Evolutionary conservation across 2,888 invertebrate genomes (phyloP).

Genomic region (Acanthosepion esculentum): DNA sequence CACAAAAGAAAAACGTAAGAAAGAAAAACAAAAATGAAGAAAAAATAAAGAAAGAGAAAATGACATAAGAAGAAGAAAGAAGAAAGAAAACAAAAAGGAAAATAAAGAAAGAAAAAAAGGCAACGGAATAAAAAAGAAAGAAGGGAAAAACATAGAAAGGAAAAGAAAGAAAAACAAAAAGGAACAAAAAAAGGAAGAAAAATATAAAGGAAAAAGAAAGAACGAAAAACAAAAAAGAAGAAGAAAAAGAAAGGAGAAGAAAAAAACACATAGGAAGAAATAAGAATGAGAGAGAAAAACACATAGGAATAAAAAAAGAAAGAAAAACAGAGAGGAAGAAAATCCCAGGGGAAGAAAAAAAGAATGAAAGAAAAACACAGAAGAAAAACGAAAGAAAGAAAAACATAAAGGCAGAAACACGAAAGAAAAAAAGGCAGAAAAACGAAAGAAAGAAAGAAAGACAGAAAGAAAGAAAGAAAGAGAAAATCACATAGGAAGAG

Average conservation of each 20-base stretch:
- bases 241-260: not conserved
- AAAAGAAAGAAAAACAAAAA: not conserved
- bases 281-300: not conserved
- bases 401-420: too few relatives aligned
- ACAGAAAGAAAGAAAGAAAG: not conserved
- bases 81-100: not conserved
- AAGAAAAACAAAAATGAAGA: not conserved
- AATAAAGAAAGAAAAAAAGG: not conserved
- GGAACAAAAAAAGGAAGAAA: not conserved
- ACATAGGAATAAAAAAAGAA: not conserved
- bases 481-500: not conserved
- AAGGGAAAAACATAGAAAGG: too few relatives aligned
- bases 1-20: too few relatives aligned
- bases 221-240: too few relatives aligned
- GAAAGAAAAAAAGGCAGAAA: too few relatives aligned
- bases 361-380: fast-evolving
- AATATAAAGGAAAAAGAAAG: not conserved
- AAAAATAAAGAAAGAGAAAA: not conserved
- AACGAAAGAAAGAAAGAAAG: not conserved
- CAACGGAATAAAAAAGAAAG: fast-evolving
- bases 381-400: not conserved
- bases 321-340: not conserved
- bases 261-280: not conserved
- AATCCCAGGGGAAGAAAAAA: not conserved
- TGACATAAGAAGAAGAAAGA: too few relatives aligned